Conservation (phyloP, 2,797 vertebrate genomes). For the Peromyscus aztecus region DNA sequence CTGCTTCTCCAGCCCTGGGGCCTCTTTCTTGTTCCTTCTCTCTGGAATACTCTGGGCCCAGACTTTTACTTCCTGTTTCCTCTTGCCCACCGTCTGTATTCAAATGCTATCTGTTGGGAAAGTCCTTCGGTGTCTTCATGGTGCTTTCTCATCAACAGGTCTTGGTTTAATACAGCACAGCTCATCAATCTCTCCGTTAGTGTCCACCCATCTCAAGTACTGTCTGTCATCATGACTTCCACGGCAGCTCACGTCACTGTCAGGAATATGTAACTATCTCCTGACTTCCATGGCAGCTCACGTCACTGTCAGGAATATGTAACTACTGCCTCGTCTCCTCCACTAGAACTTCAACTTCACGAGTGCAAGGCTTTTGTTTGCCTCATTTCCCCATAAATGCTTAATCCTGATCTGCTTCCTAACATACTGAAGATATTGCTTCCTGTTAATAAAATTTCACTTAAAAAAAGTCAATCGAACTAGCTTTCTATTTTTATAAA, state of each 20-base stretch:
- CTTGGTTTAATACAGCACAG: conserved; percentile 17
- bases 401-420: neutral
- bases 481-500: conserved; percentile 59
- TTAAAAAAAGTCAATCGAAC: neutral
- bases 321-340: neutral
- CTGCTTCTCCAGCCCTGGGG: too few relatives aligned
- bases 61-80: neutral
- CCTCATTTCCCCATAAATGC: conserved; percentile 31
- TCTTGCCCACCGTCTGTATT: conserved; percentile 4
- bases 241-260: neutral
- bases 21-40: neutral
- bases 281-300: neutral
- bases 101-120: conserved; percentile 40
- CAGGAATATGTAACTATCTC: neutral
- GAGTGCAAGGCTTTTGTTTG: conserved; percentile 3
- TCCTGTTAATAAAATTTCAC: neutral
- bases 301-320: conserved; percentile 9
- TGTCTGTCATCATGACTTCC: neutral
- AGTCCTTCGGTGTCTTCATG: conserved; percentile 4
- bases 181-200: neutral
- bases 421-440: neutral
- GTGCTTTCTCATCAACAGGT: neutral
- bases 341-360: neutral
- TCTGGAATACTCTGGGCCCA: neutral
- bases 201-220: neutral